Evolutionary conservation across 2,888 invertebrate species (phyloP).

Genomic region (Oscheius myriophilus): DNA sequence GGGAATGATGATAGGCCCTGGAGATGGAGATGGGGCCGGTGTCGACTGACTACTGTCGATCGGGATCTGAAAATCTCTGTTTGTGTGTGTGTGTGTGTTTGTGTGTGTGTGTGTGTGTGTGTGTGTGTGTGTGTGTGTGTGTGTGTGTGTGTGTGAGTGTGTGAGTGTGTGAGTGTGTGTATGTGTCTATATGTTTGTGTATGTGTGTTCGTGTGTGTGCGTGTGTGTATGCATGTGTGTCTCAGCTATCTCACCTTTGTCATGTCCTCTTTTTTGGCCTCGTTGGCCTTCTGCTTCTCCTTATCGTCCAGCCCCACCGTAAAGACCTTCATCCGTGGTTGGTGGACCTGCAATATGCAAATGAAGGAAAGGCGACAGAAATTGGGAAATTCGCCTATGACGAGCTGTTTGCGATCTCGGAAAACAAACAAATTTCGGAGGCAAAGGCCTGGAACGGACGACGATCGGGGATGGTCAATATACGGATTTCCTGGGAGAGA

Average conservation of each 20-base stretch:
- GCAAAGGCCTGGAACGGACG: not conserved
- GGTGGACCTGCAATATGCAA: slow-evolving; percentile 45
- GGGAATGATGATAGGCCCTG: slow-evolving; percentile 39
- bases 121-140: too few relatives aligned
- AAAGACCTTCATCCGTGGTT: slow-evolving; percentile 66
- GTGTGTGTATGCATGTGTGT: too few relatives aligned
- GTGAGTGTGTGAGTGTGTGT: too few relatives aligned
- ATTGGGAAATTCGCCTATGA: not conserved
- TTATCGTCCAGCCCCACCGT: slow-evolving; percentile 68
- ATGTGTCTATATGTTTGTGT: too few relatives aligned
- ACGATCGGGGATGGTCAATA: too few relatives aligned
- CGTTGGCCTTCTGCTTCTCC: slow-evolving; percentile 42
- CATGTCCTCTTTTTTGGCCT: slow-evolving; percentile 25
- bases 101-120: too few relatives aligned
- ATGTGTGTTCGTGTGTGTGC: too few relatives aligned
- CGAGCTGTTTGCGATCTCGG: slow-evolving; percentile 12
- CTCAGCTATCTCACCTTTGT: slow-evolving; percentile 29
- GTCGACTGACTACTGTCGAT: slow-evolving; percentile 38
- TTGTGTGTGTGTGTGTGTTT: too few relatives aligned
- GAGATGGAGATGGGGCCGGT: slow-evolving; percentile 29
- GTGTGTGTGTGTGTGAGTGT: too few relatives aligned
- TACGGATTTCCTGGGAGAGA: too few relatives aligned
- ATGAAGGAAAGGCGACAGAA: not conserved
- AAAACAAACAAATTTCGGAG: slow-evolving; percentile 23
- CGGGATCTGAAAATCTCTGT: slow-evolving; percentile 31